A percentile compares a stretch with the other conserved stretches of the same genome.
phyloP scores from a whole-genome alignment of 2,888 invertebrate species.

The Trachelus troglodyta region DNA sequence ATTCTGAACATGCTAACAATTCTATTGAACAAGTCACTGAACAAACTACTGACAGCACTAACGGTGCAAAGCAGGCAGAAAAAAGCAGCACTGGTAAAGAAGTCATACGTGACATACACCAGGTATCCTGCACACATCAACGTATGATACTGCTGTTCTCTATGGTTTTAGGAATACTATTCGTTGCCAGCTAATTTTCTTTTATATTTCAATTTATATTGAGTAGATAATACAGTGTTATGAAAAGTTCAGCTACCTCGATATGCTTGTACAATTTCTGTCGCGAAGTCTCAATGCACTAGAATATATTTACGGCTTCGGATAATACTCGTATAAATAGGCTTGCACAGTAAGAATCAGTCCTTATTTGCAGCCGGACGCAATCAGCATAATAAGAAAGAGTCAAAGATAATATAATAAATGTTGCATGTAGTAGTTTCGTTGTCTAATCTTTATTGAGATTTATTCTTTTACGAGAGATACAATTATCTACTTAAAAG shows the following conservation, averaged over 20 bases:
- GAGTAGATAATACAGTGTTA: background rate
- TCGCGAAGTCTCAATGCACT: background rate
- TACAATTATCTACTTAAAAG: background rate
- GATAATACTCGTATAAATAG: background rate
- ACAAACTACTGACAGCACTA: background rate
- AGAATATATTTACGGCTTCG: background rate
- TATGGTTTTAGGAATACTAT: background rate
- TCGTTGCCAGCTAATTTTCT: background rate
- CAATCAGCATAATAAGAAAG: background rate
- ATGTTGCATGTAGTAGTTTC: background rate
- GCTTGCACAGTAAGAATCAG: background rate
- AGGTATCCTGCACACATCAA: slow-evolving; percentile 36
- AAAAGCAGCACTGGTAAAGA: slow-evolving; percentile 21
- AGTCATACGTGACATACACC: slow-evolving; percentile 38
- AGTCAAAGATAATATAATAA: background rate
- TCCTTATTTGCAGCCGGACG: background rate
- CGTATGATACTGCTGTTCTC: background rate
- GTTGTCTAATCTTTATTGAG: background rate
- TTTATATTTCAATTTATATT: background rate
- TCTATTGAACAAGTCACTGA: background rate
- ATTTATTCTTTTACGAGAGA: background rate
- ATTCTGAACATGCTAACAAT: background rate
- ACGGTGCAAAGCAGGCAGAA: background rate
- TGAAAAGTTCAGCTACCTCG: background rate
- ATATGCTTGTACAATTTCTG: background rate